These are phyloP conservation scores for Chamaetylas fuelleborni DNA, from an alignment of 2,113 vertebrate species.

Conservation along the genomic window DNA sequence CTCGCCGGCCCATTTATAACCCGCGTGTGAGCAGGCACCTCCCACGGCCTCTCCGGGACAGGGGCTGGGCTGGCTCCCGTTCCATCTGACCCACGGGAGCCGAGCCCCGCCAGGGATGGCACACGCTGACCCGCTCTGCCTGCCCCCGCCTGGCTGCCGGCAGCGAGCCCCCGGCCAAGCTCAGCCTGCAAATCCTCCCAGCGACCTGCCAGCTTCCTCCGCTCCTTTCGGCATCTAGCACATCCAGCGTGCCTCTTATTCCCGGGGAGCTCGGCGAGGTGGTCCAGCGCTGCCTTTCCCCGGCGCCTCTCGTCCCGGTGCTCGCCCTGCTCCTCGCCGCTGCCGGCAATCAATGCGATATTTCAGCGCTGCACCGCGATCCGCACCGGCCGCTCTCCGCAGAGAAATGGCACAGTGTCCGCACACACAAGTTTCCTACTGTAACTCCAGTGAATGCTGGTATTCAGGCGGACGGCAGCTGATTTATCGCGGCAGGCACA, in stretches of 20 bases:
- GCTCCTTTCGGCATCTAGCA: neutral
- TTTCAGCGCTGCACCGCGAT: neutral
- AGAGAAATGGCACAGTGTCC: slow-evolving; percentile 20
- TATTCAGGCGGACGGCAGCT: slow-evolving; percentile 15
- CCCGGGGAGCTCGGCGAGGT: neutral
- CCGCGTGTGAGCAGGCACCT: neutral
- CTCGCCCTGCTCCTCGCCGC: neutral
- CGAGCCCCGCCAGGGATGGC: neutral
- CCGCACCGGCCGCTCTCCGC: neutral
- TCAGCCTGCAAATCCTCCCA: neutral
- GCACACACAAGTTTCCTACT: slow-evolving; percentile 47
- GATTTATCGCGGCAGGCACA: slow-evolving; percentile 20
- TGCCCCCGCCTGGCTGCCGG: neutral
- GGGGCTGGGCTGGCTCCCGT: neutral
- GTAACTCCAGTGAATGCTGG: slow-evolving; percentile 41
- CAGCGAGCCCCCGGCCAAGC: neutral
- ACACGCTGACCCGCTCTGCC: neutral
- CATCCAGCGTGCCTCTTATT: neutral
- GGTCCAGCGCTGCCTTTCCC: neutral
- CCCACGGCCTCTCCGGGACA: neutral
- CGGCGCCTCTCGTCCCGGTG: neutral
- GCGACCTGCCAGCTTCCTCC: neutral
- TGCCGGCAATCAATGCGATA: neutral
- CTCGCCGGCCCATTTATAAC: neutral
- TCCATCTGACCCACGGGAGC: neutral